A percentile compares a stretch with the other conserved stretches of the same genome.
phyloP scores from a whole-genome alignment of 1,140 invertebrate genomes.

The Plodia interpunctella region DNA sequence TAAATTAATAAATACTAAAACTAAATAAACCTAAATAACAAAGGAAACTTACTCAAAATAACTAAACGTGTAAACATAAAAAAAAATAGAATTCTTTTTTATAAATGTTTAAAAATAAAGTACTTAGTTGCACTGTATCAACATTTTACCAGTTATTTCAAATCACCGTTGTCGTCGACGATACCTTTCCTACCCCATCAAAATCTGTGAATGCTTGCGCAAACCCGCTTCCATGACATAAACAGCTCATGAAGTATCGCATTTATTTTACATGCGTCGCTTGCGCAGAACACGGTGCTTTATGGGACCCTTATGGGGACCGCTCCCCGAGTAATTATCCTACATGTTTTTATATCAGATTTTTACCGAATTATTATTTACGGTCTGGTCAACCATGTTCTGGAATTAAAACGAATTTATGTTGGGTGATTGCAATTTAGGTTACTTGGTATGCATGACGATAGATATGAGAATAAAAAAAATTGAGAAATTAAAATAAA shows the following conservation, averaged over 20 bases:
- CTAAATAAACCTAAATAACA: too few species aligned
- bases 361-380: constrained; percentile 73
- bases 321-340: constrained; percentile 71
- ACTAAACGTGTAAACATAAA: too few species aligned
- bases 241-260: constrained; percentile 65
- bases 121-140: neutral
- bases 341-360: constrained; percentile 72
- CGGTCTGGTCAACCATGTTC: constrained; percentile 43
- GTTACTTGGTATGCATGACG: neutral
- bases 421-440: constrained; percentile 11
- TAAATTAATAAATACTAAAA: too few species aligned
- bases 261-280: constrained; percentile 44
- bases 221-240: constrained; percentile 76
- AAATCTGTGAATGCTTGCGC: constrained; percentile 77
- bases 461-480: neutral
- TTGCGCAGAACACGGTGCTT: constrained; percentile 43
- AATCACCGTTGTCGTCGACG: constrained; percentile 26
- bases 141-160: too few species aligned
- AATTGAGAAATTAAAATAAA: too few species aligned
- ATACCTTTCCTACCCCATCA: constrained; percentile 64
- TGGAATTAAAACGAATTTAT: constrained; percentile 30
- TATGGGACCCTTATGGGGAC: constrained; percentile 54
- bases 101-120: neutral
- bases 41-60: too few species aligned
- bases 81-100: neutral